Evolutionary conservation across 2,888 invertebrate species (phyloP), one percentile per base, ranked within the genome.

Genomic region (Cosmia pyralina): DNA sequence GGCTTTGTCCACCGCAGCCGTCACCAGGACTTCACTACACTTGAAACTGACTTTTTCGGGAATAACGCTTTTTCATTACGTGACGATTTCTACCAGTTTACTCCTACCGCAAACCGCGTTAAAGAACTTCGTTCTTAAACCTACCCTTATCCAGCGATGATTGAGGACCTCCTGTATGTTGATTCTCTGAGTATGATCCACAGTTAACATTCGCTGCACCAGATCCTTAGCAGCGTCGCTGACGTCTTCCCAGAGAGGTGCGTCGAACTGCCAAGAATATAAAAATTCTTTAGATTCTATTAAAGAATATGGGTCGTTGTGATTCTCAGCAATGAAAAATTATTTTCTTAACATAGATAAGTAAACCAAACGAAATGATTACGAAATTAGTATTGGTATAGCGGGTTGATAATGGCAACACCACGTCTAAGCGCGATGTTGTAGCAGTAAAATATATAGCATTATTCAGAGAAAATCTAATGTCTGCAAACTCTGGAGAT

Each of bases 131-230:
- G 38, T 5, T 38, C 38, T 19, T 50, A n/a, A 53, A 79, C 97
- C 95, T 96, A 99, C 99, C 96, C 98, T 97, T 91, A 99, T 98
- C 99, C 99, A 99, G 86, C 98, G 98, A 96, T 99, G 99, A 92
- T 98, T 98, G 77, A 99, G 97, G 77, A 99, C 99, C 94, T 99
- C 98, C 91, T 99, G 98, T 90, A 99, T 98, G 75, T 99, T 98
- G 90, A 99, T 98, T 92, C 99, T 97, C 93, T 98, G 98, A 86
- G 98, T 98, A 76, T 98, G 98, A 95, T 99, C 99, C 62, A 98
- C 97, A 34, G 98, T 98, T 85, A 99, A 97, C 99, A 99, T 99
- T 91, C 98, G 97, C 92, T 98, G 97, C 70, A 99, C 97, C 87
- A 99, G 97, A 94, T 99, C 99, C 96, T 99, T 99, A 72, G 99